These are phyloP conservation scores for Hyles vespertilio DNA, from an alignment of 1,140 invertebrate species.

Conservation along the genomic window DNA sequence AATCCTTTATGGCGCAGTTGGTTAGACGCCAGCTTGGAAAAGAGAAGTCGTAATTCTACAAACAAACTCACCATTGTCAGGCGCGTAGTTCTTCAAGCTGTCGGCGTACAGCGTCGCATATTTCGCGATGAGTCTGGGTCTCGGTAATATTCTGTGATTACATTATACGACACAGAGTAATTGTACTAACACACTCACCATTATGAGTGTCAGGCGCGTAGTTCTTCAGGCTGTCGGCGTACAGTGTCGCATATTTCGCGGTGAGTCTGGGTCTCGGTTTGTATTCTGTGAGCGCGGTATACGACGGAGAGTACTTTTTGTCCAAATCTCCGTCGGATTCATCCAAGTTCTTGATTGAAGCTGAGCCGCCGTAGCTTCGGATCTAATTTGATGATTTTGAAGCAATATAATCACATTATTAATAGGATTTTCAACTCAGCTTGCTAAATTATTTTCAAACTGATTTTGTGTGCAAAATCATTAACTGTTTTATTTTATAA, in stretches of 20 bases:
- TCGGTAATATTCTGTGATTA: too few species aligned
- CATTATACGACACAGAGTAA: too few species aligned
- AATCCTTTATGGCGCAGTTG: too few species aligned
- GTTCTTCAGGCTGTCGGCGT: conserved; percentile 62
- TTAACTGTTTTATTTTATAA: too few species aligned
- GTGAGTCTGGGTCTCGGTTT: conserved; percentile 30
- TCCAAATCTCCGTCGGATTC: conserved; percentile 63
- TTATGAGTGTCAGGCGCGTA: conserved; percentile 30
- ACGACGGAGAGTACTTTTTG: conserved; percentile 51
- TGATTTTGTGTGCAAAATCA: too few species aligned
- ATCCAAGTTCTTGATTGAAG: conserved; percentile 68
- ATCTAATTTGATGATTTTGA: conserved; percentile 28
- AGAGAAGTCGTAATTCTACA: too few species aligned
- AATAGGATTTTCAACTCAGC: too few species aligned
- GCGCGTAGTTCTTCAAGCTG: conserved; percentile 57
- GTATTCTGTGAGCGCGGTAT: conserved; percentile 40
- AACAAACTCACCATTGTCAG: conserved; percentile 17
- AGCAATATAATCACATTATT: background rate
- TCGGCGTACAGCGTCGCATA: conserved; percentile 63
- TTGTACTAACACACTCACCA: conserved; percentile 9
- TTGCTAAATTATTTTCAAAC: too few species aligned
- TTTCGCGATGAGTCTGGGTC: conserved; percentile 41
- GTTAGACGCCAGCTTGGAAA: too few species aligned
- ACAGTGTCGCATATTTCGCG: conserved; percentile 58
- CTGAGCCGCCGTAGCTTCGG: conserved; percentile 63